These are phyloP conservation scores for Odontesthes bonariensis DNA, from an alignment of 2,113 vertebrate genomes.

Conservation along the genomic window DNA sequence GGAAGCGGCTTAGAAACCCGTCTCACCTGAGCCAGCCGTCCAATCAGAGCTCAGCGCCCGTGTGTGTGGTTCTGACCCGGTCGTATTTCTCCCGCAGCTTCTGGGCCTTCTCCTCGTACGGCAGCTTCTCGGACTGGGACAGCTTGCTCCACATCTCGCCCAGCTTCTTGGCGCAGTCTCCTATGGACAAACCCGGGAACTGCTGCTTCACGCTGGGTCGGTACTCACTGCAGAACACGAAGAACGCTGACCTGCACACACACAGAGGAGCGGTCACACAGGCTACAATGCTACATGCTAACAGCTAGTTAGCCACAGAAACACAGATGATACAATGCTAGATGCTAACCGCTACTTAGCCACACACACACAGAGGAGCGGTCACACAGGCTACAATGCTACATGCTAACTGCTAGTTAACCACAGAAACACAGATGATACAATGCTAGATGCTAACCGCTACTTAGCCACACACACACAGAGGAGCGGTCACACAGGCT, in stretches of 20 bases:
- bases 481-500: background rate
- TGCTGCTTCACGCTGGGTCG: constrained; percentile 79
- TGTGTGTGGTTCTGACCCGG: constrained; percentile 53
- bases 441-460: too few relatives aligned
- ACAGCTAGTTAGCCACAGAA: too few relatives aligned
- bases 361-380: background rate
- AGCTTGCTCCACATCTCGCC: constrained; percentile 79
- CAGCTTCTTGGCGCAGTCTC: constrained; percentile 78
- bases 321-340: too few relatives aligned
- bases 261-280: background rate
- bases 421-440: too few relatives aligned
- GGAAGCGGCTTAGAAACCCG: background rate
- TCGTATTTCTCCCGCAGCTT: constrained; percentile 79
- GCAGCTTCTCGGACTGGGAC: constrained; percentile 71
- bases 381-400: too few relatives aligned
- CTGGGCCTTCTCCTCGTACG: constrained; percentile 79
- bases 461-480: constrained; percentile 3
- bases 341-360: too few relatives aligned
- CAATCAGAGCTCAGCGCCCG: rapidly evolving
- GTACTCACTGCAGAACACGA: constrained; percentile 79
- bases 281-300: too few relatives aligned
- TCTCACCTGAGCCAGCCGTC: too few relatives aligned
- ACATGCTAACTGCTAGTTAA: too few relatives aligned
- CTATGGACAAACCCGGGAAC: constrained; percentile 75
- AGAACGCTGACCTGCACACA: constrained; percentile 74